Conservation (phyloP, 2,113 vertebrate genomes). For the Pitta sordida region DNA sequence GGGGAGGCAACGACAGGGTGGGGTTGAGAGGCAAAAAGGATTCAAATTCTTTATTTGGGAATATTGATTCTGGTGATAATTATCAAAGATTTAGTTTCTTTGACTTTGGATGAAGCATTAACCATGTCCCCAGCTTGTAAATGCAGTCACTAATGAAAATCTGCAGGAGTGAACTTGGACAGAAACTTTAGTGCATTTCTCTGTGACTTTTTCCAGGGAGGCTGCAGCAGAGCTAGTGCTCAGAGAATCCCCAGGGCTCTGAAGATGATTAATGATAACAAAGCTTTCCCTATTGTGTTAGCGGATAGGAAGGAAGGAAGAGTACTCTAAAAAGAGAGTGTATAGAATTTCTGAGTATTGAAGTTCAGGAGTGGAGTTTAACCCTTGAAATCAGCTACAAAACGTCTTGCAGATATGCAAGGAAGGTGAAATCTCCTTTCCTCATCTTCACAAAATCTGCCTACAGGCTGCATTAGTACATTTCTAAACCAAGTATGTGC, state of each 20-base stretch:
- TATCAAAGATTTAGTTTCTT: neutral
- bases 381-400: neutral
- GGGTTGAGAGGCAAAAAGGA: neutral
- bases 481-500: neutral
- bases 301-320: conserved; percentile 71
- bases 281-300: conserved; percentile 66
- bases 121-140: neutral
- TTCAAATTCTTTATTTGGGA: neutral
- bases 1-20: neutral
- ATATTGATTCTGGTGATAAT: neutral
- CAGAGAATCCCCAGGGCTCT: conserved; percentile 24
- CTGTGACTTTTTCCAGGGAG: neutral
- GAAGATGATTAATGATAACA: conserved; percentile 51
- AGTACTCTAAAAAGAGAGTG: conserved; percentile 56
- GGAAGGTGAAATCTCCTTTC: neutral
- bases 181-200: neutral
- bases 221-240: neutral
- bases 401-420: neutral
- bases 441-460: neutral
- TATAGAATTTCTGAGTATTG: conserved; percentile 32
- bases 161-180: neutral
- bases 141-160: neutral
- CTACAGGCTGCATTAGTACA: neutral
- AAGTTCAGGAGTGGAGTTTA: conserved; percentile 21
- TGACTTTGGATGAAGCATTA: neutral